phyloP scores from a whole-genome alignment of 2,797 vertebrate genomes.

The Poecilia velifera region DNA sequence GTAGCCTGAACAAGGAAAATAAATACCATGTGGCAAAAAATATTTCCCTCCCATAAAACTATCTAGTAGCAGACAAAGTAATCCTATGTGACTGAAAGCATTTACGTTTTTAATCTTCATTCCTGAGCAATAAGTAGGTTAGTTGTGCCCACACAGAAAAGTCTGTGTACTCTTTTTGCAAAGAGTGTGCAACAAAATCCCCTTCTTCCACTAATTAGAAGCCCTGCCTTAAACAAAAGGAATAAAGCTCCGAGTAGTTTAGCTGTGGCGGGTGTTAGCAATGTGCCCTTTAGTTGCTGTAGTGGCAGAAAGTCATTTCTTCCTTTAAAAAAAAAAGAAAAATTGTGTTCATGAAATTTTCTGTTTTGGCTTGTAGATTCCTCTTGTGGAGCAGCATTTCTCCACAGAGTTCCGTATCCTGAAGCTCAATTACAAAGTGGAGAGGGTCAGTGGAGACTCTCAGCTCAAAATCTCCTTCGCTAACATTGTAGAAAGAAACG shows the following conservation, averaged over 20 bases:
- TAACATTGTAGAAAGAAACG: constrained; percentile 83
- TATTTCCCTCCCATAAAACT: constrained; percentile 34
- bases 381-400: constrained; percentile 93
- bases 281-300: constrained; percentile 6
- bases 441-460: constrained; percentile 88
- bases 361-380: constrained; percentile 80
- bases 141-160: constrained; percentile 11
- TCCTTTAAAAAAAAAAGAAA: not conserved
- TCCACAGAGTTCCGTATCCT: constrained; percentile 87
- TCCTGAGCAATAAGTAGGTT: constrained; percentile 8
- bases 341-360: not conserved
- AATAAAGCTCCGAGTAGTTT: constrained; percentile 6
- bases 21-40: constrained; percentile 26
- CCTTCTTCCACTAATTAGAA: constrained; percentile 25
- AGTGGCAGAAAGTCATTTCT: not conserved
- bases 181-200: constrained; percentile 19
- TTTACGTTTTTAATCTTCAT: constrained; percentile 6
- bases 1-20: constrained; percentile 16
- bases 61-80: constrained; percentile 4
- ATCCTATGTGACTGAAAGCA: constrained; percentile 16
- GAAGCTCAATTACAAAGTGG: constrained; percentile 84
- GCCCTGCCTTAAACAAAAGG: constrained; percentile 11
- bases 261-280: constrained; percentile 1
- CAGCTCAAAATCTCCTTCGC: constrained; percentile 94
- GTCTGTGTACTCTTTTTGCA: constrained; percentile 16